These are phyloP conservation scores for Ailuropoda melanoleuca DNA, from an alignment of 2,113 vertebrate genomes.

Conservation along the genomic window DNA sequence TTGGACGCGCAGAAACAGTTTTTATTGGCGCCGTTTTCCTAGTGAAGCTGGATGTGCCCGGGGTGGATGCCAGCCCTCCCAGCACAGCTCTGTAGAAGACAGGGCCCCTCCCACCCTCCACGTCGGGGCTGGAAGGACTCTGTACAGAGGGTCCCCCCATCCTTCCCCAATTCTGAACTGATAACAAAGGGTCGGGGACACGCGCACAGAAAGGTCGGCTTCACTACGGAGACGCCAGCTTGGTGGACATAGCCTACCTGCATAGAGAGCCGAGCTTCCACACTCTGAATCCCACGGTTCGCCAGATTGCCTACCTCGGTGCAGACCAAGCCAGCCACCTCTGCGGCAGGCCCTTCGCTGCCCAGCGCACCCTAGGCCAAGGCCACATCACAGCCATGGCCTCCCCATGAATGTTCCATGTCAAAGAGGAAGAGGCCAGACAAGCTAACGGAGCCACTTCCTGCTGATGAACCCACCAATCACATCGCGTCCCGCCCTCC, in stretches of 20 bases:
- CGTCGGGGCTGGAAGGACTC: not conserved
- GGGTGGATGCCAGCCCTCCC: no score
- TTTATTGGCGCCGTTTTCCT: not conserved
- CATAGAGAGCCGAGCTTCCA: not conserved
- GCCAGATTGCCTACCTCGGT: not conserved
- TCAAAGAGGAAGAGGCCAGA: not conserved
- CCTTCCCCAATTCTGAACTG: not conserved
- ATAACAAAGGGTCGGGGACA: not conserved
- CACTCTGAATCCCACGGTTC: not conserved
- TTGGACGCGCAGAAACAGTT: accelerated
- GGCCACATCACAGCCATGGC: not conserved
- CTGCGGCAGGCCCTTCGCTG: not conserved
- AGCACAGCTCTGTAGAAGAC: not conserved
- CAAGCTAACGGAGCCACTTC: not conserved
- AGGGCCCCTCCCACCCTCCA: not conserved
- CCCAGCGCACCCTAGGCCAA: not conserved
- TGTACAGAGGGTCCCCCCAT: accelerated
- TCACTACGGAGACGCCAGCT: not conserved
- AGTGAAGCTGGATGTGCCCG: not conserved
- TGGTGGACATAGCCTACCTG: not conserved
- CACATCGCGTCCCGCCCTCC: not conserved
- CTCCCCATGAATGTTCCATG: not conserved
- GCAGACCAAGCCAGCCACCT: not conserved
- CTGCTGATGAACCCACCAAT: not conserved
- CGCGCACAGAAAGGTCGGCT: not conserved